A percentile compares a stretch with the other conserved stretches of the same genome.
Conservation (phyloP, 2,888 invertebrate genomes). For the Himalopsyche kuldschensis region DNA sequence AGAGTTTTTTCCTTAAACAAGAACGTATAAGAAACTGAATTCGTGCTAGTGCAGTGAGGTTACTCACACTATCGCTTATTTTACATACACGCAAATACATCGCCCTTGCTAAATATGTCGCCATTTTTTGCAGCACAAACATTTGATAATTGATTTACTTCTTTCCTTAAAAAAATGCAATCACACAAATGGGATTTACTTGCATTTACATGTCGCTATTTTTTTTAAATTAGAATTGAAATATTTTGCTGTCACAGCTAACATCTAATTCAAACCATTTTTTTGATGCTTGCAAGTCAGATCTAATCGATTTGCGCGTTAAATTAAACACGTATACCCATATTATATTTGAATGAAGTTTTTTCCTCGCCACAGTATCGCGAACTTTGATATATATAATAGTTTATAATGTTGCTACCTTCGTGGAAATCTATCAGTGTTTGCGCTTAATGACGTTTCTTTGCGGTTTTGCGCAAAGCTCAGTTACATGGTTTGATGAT, state of each 20-base stretch:
- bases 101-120: no score
- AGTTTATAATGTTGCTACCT: neutral
- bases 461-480: neutral
- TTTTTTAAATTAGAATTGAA: no score
- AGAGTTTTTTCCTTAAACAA: no score
- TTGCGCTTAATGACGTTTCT: neutral
- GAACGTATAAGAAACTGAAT: no score
- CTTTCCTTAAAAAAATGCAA: no score
- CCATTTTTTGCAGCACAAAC: no score
- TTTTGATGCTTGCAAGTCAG: neutral
- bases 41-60: no score
- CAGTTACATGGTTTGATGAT: neutral
- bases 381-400: neutral
- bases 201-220: no score
- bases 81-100: no score
- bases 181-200: no score
- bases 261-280: neutral
- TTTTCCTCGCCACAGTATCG: neutral
- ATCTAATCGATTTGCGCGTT: neutral
- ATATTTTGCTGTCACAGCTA: neutral
- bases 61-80: no score
- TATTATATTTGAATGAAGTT: neutral
- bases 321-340: neutral
- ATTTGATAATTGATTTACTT: no score
- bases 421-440: neutral